These are phyloP conservation scores for Enteromius anoplus DNA, from an alignment of 2,797 vertebrate species.

Conservation along the genomic window DNA sequence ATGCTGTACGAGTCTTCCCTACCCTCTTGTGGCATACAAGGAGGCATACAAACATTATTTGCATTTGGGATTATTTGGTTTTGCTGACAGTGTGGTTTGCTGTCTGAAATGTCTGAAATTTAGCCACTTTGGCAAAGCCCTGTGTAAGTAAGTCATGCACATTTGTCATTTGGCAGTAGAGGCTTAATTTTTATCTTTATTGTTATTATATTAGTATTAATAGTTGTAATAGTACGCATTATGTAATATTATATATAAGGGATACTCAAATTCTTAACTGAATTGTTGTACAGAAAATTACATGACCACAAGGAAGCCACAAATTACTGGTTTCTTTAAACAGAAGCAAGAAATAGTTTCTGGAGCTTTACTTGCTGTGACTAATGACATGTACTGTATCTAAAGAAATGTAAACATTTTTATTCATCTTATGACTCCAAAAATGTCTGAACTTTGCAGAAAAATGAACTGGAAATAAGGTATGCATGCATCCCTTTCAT, in stretches of 20 bases:
- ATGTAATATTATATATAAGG: not conserved
- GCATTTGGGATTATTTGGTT: not conserved
- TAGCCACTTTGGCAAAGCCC: not conserved
- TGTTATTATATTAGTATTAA: not conserved
- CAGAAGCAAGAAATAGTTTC: slow-evolving; percentile 4
- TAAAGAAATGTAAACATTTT: not conserved
- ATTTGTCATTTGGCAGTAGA: not conserved
- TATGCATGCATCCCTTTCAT: not conserved
- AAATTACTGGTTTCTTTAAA: not conserved
- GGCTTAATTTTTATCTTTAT: not conserved
- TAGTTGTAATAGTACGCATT: not conserved
- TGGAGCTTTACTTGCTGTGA: not conserved
- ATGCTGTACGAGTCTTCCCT: not conserved
- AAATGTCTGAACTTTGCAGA: no score
- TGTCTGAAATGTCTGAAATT: not conserved
- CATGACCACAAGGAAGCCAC: not conserved
- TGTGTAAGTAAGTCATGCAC: not conserved
- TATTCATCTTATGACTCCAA: not conserved
- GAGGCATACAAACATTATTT: not conserved
- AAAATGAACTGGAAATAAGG: not conserved
- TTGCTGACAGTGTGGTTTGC: not conserved
- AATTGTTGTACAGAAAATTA: not conserved
- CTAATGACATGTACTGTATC: not conserved
- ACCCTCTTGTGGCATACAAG: not conserved
- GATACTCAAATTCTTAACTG: not conserved